Base-by-base conservation (phyloP, 2,113 vertebrate species). In the Casuarius casuarius region DNA sequence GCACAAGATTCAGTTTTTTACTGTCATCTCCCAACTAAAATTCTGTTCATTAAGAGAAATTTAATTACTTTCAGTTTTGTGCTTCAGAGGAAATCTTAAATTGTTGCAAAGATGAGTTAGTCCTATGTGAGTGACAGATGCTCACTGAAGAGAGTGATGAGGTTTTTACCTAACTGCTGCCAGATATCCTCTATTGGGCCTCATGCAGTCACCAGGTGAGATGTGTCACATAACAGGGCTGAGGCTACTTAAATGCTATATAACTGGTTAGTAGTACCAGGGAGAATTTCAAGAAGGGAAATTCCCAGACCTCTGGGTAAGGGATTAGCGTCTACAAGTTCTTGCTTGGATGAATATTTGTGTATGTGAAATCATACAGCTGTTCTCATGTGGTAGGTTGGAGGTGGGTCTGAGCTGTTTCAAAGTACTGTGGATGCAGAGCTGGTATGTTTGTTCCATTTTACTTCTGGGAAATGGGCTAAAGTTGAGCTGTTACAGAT, bases 401-500 rank as follows among this genome's bases (percentile, higher is more conserved):
- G 63, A 17, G 5, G 46, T 94, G 72, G 19, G 54, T 87, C 87
- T 77, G 10, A 28, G 20, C 78, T 59, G 59, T 63, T 91, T 46
- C 44, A 71, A n/a, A 84, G 51, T 63, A 14, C 70, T 71, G 31
- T 3, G 8, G 23, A 13, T 90, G 58, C 38, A 59, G 84, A 75
- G 42, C 44, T 65, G 22, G 49, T 88, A 20, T 61, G 77, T 94
- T 85, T 1, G 0, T 92, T 92, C 73, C 52, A 4, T 78, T 84
- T 81, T 52, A 42, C 68, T 74, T 90, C 75, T 96, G 92, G 89
- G 89, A 95, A 96, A 78, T 25, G 76, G 89, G 74, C 72, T 87
- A 11, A 82, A 75, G 81, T 90, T 88, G 74, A 96, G 61, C 74
- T 73, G 76, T 71, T 97, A 74, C 90, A 95, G 67, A 80, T 93